Conservation (phyloP, 1,140 invertebrate genomes). For the Sesamia nonagrioides region DNA sequence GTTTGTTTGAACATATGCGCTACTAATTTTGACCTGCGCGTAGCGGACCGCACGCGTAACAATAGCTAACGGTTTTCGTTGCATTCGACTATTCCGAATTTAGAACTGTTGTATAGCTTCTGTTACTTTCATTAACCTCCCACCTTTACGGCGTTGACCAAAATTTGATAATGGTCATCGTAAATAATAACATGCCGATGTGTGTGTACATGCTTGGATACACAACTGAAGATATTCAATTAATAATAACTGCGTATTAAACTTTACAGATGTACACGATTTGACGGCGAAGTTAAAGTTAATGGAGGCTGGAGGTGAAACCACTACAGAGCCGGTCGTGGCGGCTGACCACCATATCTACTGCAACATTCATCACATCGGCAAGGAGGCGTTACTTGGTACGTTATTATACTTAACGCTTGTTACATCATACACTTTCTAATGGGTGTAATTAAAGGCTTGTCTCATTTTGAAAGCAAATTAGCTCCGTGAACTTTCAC, state of each 20-base stretch:
- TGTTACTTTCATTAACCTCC: constrained; percentile 34
- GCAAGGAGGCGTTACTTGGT: constrained; percentile 79
- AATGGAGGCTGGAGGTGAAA: constrained; percentile 79
- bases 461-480: constrained; percentile 47
- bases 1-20: constrained; percentile 86
- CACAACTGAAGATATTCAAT: constrained; percentile 23
- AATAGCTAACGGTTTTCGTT: constrained; percentile 84
- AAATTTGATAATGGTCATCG: neutral
- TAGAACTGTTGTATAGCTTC: constrained; percentile 53
- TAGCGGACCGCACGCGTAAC: constrained; percentile 73
- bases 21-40: constrained; percentile 84
- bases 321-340: constrained; percentile 68
- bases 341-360: constrained; percentile 78
- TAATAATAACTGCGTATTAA: constrained; percentile 21
- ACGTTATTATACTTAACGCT: constrained; percentile 49
- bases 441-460: constrained; percentile 3
- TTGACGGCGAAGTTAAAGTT: constrained; percentile 82
- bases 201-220: neutral
- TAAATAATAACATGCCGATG: neutral
- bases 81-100: constrained; percentile 73
- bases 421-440: constrained; percentile 13
- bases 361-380: constrained; percentile 79
- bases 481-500: constrained; percentile 3
- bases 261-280: constrained; percentile 78
- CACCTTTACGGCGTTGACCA: constrained; percentile 18